Evolutionary conservation across 2,113 vertebrate genomes (phyloP), one percentile per base, ranked within the genome.

Genomic region (Orycteropus afer): DNA sequence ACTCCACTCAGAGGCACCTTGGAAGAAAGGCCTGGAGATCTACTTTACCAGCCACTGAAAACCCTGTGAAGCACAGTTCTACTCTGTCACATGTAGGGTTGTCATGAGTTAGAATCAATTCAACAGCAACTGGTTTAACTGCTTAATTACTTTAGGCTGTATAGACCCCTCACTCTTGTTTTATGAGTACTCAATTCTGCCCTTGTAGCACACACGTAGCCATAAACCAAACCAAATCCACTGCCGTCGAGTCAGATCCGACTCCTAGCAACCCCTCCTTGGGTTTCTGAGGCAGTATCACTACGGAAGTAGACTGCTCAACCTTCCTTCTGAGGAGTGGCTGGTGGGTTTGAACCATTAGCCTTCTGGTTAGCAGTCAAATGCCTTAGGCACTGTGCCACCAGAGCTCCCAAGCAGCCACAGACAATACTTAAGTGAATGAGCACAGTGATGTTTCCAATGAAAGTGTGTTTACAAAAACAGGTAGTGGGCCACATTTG

Each of bases 401-500:
- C n/a, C n/a, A n/a, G n/a, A n/a, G n/a, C n/a, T n/a, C n/a, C n/a
- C n/a, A 78, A 76, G 15, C 18, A 85, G 67, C 42, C 37, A 80
- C 27, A 55, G 69, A 85, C 32, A 45, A 81, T 51, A 80, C 11
- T 51, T 25, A 61, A 51, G 27, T 23, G 59, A 96, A 37, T n/a
- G 25, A 42, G 49, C 18, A 49, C 10, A 25, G 37, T 49, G 65
- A 34, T 79, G 47, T 93, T 79, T n/a, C 51, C 17, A 9, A 91
- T 86, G 91, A 95, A 96, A 89, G 89, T 96, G 95, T 95, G 95
- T 92, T 95, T 80, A 95, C 37, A 90, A 95, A 77, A 94, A 51
- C 2, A 80, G 27, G 22, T 7, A 47, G 25, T 55, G 42, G 34
- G 34, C 57, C 1, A 3, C 13, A 49, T 83, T 79, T 91, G 79